phyloP scores from a whole-genome alignment of 2,888 invertebrate genomes.

The Platerodrilus igneus region DNA sequence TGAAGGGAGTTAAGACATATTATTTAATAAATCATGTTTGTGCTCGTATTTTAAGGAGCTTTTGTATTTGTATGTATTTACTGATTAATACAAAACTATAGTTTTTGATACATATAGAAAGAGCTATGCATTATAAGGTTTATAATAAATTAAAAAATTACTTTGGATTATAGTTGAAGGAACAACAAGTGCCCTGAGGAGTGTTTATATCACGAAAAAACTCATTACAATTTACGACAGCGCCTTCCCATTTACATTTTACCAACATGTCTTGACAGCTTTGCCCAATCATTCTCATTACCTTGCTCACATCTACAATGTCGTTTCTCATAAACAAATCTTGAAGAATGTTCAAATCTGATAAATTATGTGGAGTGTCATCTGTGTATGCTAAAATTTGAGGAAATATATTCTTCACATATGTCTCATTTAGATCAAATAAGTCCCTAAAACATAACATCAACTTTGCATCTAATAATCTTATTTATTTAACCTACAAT shows the following conservation, averaged over 20 bases:
- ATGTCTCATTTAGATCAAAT: conserved; percentile 24
- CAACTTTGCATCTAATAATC: no score
- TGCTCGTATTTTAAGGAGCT: no score
- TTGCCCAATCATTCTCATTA: conserved; percentile 33
- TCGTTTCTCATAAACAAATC: conserved; percentile 34
- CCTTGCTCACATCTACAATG: conserved; percentile 23
- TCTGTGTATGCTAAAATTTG: conserved; percentile 33
- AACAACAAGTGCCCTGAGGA: conserved; percentile 42
- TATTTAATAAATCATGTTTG: no score
- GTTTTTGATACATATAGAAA: no score
- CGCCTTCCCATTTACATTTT: conserved; percentile 40
- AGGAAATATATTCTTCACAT: conserved; percentile 31
- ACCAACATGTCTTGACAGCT: conserved; percentile 40
- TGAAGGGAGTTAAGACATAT: no score
- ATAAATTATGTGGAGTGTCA: conserved; percentile 27
- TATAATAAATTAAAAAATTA: conserved; percentile 13
- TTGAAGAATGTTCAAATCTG: conserved; percentile 32
- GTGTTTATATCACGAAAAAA: conserved; percentile 37
- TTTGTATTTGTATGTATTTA: no score
- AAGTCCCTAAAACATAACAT: conserved; percentile 30
- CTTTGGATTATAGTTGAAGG: conserved; percentile 40
- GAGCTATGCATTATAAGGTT: neutral
- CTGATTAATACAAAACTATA: no score
- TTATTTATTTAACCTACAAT: conserved; percentile 28
- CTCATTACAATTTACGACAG: conserved; percentile 32